Evolutionary conservation across 2,113 vertebrate genomes (phyloP), one percentile per base, ranked within the genome.

Genomic region (Silurus glanis): DNA sequence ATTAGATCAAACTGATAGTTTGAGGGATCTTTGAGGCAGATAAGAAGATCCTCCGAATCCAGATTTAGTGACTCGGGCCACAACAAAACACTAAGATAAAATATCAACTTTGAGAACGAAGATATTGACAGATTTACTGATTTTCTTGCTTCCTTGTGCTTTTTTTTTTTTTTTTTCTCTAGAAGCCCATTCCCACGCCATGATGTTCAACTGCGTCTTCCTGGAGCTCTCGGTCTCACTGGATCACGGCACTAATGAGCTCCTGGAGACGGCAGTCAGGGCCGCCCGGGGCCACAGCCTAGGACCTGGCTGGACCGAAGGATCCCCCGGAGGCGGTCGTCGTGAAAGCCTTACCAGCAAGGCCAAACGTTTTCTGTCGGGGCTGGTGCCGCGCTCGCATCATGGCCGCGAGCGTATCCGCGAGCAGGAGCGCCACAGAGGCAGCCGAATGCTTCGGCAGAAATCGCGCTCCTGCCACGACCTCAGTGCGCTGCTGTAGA

Each of bases 391-490:
- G 0, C 95, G 96, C 64, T 95, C 94, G 0, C 94, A 97, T 0
- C 94, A 97, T 5, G 93, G 94, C 25, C 91, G 95, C 4, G 91
- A 91, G 61, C 82, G 85, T 5, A 92, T 92, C 19, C 91, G 93
- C 37, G 95, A 95, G 88, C 85, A 93, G 56, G 95, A 95, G 89
- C 91, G 94, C 66, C 94, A 94, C 82, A 90, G 93, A 49, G 95
- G 94, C 61, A 94, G 95, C 91, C 96, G 96, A 88, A 96, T 97
- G 94, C 93, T 96, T 88, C 96, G 97, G 79, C 97, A 97, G 91
- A 96, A 97, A 83, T 97, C 97, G 19, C 96, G 96, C 90, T 97
- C 97, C 66, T 97, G 96, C 91, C 96, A 97, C 49, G 97, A 97
- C 94, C 96, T 97, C 90, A 96, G 96, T 0, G 96, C 94, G 91